Conservation (phyloP, 2,113 vertebrate genomes). For the Zootoca vivipara region DNA sequence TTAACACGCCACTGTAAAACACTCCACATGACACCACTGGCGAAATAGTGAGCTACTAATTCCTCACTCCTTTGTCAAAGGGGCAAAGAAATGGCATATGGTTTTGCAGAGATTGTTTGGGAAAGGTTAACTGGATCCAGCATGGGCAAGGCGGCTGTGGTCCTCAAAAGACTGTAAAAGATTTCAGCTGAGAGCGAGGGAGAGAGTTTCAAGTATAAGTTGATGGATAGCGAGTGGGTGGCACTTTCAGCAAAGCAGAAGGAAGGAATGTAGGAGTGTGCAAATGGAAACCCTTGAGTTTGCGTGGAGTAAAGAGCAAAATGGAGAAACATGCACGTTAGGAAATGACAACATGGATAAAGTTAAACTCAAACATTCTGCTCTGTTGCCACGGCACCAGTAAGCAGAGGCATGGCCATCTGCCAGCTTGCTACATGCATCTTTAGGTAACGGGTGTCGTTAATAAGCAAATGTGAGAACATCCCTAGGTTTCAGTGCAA, state of each 20-base stretch:
- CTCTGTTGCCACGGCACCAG: background rate
- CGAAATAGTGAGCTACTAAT: no score
- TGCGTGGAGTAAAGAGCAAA: background rate
- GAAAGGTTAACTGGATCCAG: background rate
- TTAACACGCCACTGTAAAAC: no score
- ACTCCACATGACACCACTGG: no score
- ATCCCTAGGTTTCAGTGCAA: background rate
- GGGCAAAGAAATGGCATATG: background rate
- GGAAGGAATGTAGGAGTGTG: background rate
- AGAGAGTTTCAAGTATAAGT: background rate
- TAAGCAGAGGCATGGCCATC: background rate
- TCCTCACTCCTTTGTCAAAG: no score
- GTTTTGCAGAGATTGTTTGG: background rate
- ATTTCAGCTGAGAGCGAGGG: background rate
- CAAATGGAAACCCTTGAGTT: background rate
- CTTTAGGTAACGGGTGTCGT: background rate
- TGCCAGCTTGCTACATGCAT: background rate
- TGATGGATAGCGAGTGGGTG: background rate
- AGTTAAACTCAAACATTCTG: background rate
- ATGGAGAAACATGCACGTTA: background rate
- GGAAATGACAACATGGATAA: background rate
- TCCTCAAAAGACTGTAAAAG: background rate
- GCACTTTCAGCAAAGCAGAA: background rate
- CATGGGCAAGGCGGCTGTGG: background rate
- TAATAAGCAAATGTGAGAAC: background rate